Evolutionary conservation across 2,113 vertebrate genomes (phyloP).

Genomic region (Tychaedon coryphoeus): DNA sequence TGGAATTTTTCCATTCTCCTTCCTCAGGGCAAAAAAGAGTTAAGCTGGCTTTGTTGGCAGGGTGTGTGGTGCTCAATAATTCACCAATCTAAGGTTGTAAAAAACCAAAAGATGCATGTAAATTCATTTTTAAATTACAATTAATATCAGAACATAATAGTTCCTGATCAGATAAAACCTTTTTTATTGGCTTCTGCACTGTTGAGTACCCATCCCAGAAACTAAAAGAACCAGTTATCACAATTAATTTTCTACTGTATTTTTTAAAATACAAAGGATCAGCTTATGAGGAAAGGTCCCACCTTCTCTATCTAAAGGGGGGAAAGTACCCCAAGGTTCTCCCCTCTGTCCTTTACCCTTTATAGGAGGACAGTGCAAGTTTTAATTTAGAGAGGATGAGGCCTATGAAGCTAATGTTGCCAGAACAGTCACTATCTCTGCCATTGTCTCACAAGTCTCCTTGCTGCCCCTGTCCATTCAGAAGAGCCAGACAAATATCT

Average conservation of each 20-base stretch:
- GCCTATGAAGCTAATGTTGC: neutral
- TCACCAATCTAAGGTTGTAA: conserved; percentile 85
- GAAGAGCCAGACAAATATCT: neutral
- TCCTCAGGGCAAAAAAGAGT: conserved; percentile 93
- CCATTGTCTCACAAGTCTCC: neutral
- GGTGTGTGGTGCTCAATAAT: conserved; percentile 87
- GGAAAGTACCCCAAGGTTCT: neutral
- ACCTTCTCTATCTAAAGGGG: neutral
- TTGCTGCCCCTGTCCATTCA: neutral
- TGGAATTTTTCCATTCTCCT: conserved; percentile 95
- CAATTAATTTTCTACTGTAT: neutral
- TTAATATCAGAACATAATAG: neutral
- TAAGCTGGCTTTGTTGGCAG: conserved; percentile 92
- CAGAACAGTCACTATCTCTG: neutral
- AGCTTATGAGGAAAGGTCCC: neutral
- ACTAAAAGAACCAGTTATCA: neutral
- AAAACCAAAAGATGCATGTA: neutral
- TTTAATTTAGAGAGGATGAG: neutral
- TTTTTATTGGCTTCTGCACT: neutral
- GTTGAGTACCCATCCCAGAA: neutral
- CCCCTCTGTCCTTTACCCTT: neutral
- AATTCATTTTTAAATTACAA: neutral
- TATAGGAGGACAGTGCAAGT: neutral
- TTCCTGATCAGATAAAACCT: neutral
- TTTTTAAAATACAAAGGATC: neutral